Conservation (phyloP, 2,113 vertebrate genomes). For the human region DNA sequence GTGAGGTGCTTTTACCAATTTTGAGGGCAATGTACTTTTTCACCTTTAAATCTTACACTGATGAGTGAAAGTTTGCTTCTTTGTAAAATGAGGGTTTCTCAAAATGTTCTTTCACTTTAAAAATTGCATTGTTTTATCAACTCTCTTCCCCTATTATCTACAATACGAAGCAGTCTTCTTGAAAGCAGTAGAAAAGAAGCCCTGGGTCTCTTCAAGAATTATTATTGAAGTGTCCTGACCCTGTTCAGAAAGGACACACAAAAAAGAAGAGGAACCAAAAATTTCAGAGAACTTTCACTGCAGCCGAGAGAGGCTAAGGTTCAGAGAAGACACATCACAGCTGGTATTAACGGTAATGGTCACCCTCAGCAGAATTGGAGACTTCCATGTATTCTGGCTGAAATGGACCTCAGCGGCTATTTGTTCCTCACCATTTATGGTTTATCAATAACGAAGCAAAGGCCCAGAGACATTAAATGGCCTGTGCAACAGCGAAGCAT, state of each 20-base stretch:
- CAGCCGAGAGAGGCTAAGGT: neutral
- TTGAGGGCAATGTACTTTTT: neutral
- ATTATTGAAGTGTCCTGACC: neutral
- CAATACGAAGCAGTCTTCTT: neutral
- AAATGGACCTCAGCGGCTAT: neutral
- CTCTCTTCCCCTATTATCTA: neutral
- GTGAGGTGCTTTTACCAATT: neutral
- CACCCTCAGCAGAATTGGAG: neutral
- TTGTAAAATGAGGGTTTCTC: neutral
- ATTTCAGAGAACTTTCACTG: fast-evolving
- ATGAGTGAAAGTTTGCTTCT: neutral
- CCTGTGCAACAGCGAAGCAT: neutral
- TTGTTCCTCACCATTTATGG: neutral
- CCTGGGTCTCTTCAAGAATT: neutral
- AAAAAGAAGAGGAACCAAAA: too few species aligned
- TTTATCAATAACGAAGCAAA: neutral
- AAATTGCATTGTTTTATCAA: neutral
- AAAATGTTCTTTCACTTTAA: neutral
- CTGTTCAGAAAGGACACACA: neutral
- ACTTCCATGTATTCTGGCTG: neutral
- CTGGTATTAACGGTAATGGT: too few species aligned
- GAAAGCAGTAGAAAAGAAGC: neutral
- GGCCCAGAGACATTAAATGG: neutral
- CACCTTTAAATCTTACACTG: neutral
- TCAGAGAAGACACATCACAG: neutral